Conservation (phyloP, 1,140 invertebrate genomes). For the Eubasilissa regina region DNA sequence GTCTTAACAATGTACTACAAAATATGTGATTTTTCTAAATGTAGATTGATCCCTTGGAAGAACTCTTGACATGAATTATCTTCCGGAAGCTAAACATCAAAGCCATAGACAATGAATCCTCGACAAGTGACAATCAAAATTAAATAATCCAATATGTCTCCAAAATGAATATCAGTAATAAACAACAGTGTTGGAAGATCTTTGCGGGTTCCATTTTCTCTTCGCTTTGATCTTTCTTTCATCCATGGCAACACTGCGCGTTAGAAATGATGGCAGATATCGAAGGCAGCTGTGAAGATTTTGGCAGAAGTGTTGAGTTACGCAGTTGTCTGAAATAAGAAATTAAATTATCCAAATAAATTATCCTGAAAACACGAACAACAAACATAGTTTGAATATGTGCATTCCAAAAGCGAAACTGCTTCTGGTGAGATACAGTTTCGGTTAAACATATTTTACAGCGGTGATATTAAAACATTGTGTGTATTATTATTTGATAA, state of each 20-base stretch:
- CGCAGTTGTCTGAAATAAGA: no score
- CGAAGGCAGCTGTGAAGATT: background rate
- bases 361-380: no score
- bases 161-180: conserved; percentile 2
- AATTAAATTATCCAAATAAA: no score
- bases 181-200: background rate
- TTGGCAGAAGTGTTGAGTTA: background rate
- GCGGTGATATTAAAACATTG: no score
- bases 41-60: conserved; percentile 18
- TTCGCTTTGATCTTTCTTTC: conserved; percentile 43
- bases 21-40: background rate
- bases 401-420: no score
- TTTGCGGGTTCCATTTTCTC: conserved; percentile 31
- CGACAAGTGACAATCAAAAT: background rate
- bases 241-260: conserved; percentile 6
- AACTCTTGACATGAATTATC: background rate
- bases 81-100: background rate
- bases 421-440: no score
- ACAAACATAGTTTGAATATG: no score
- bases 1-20: no score
- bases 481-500: no score
- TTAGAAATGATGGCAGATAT: background rate
- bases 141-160: background rate
- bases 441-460: no score
- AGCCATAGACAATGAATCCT: background rate